phyloP scores from a whole-genome alignment of 2,113 vertebrate genomes.

The Pygoscelis adeliae region DNA sequence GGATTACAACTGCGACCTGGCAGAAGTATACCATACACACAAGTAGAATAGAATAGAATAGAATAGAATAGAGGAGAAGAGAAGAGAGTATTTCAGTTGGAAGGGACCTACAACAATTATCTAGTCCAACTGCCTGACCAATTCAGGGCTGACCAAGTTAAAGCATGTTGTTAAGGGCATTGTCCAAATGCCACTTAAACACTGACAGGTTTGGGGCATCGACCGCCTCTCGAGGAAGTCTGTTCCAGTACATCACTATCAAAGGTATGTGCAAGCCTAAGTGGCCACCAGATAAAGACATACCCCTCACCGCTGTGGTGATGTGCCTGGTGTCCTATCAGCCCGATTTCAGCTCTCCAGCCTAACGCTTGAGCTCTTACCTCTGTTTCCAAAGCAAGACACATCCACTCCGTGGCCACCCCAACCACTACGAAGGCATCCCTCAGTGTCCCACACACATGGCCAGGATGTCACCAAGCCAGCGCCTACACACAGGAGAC shows the following conservation, averaged over 20 bases:
- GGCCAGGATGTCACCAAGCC: neutral
- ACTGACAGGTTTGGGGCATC: neutral
- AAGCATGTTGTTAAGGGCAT: neutral
- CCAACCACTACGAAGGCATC: fast-evolving
- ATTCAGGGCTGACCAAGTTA: neutral
- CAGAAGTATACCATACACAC: neutral
- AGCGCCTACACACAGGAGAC: neutral
- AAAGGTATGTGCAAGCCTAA: neutral
- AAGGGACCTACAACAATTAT: too few species aligned
- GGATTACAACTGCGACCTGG: neutral
- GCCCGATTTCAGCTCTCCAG: neutral
- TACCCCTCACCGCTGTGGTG: fast-evolving
- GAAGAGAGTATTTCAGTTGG: too few species aligned
- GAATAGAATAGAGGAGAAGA: too few species aligned
- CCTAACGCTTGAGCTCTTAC: neutral
- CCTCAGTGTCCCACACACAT: neutral
- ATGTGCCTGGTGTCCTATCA: neutral
- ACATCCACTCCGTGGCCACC: fast-evolving
- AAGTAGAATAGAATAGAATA: neutral
- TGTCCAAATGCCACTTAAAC: neutral
- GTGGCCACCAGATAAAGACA: neutral
- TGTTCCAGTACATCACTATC: neutral
- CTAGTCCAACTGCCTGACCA: neutral
- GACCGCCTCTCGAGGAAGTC: neutral
- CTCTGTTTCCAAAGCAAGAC: neutral